Evolutionary conservation across 2,797 vertebrate species (phyloP).

Genomic region (Hydrolagus colliei): DNA sequence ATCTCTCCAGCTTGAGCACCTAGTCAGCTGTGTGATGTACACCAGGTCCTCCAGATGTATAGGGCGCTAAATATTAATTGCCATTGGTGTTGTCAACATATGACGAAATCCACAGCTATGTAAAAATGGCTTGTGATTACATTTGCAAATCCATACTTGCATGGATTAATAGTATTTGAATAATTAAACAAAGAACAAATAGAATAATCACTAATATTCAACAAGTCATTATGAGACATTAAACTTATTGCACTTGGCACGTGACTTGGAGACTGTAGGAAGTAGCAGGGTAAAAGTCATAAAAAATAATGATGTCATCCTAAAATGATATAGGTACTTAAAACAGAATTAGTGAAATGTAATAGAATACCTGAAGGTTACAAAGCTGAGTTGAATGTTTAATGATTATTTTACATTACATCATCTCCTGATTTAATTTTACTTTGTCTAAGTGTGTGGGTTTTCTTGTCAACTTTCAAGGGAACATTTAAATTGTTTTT

Average conservation of each 20-base stretch:
- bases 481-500: neutral
- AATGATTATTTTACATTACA: slow-evolving; percentile 60
- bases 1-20: too few species aligned
- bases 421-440: slow-evolving; percentile 42
- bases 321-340: slow-evolving; percentile 4
- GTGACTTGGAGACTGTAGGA: neutral
- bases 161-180: neutral
- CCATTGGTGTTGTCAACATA: neutral
- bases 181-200: too few species aligned
- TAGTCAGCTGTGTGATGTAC: too few species aligned
- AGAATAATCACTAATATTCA: neutral
- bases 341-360: neutral
- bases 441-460: neutral
- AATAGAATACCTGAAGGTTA: slow-evolving; percentile 2
- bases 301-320: neutral
- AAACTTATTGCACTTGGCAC: neutral
- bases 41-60: too few species aligned
- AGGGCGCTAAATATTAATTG: too few species aligned
- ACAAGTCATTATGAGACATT: neutral
- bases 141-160: neutral
- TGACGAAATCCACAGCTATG: neutral
- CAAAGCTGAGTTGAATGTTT: slow-evolving; percentile 45
- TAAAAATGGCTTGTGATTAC: neutral
- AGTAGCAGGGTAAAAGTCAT: neutral
- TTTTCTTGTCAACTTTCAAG: neutral